These are phyloP conservation scores for Lophius piscatorius DNA, from an alignment of 2,113 vertebrate genomes.

Conservation along the genomic window DNA sequence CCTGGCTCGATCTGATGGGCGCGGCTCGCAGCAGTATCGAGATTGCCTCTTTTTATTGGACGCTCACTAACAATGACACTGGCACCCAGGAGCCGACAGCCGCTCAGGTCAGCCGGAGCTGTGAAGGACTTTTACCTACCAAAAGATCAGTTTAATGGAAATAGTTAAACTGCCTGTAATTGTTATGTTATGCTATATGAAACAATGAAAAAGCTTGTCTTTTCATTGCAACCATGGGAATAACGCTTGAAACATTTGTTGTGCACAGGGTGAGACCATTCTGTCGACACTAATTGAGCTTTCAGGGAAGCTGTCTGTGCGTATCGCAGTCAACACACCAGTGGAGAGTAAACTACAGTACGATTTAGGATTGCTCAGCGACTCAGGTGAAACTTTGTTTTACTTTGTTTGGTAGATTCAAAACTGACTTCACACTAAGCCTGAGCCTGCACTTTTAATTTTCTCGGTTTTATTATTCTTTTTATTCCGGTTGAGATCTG, in stretches of 20 bases:
- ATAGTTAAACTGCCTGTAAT: too few relatives aligned
- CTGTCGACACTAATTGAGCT: conserved; percentile 77
- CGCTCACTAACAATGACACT: conserved; percentile 88
- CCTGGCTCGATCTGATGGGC: conserved; percentile 82
- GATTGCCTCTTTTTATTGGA: conserved; percentile 97
- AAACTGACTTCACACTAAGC: not conserved
- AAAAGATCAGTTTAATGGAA: not conserved
- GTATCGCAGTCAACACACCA: conserved; percentile 82
- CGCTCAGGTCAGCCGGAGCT: conserved; percentile 74
- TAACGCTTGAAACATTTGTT: too few relatives aligned
- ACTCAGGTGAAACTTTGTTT: conserved; percentile 77
- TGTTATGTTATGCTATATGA: too few relatives aligned
- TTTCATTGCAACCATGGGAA: too few relatives aligned
- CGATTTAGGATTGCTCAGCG: conserved; percentile 78
- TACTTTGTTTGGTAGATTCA: not conserved
- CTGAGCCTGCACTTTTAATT: not conserved
- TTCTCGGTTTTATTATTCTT: too few relatives aligned
- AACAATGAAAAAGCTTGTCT: too few relatives aligned
- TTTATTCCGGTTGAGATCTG: too few relatives aligned
- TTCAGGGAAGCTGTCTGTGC: conserved; percentile 77
- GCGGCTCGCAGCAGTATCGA: conserved; percentile 84
- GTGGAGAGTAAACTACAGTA: conserved; percentile 6
- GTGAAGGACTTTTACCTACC: not conserved
- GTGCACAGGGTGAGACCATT: conserved; percentile 82
- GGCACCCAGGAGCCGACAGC: conserved; percentile 83